These are phyloP conservation scores for Epinephelus awoara DNA, from an alignment of 2,797 vertebrate genomes.

Conservation along the genomic window DNA sequence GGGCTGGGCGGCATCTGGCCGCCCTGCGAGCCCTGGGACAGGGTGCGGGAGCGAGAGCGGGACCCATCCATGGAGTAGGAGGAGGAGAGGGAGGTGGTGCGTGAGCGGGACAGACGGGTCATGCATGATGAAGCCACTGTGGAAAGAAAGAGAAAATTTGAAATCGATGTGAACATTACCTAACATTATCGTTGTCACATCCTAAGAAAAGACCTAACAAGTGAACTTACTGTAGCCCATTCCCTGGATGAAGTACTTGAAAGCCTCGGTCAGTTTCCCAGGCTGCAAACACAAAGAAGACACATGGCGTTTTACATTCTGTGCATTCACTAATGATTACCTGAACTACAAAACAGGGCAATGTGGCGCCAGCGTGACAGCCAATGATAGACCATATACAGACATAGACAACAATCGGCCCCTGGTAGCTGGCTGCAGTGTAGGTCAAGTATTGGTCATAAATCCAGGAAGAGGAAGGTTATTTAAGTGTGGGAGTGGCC, in stretches of 20 bases:
- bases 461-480: too few relatives aligned
- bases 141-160: neutral
- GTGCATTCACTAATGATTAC: neutral
- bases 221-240: slow-evolving; percentile 99
- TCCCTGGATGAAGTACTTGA: slow-evolving; percentile 99
- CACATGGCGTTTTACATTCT: neutral
- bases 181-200: neutral
- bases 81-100: slow-evolving; percentile 94
- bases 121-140: slow-evolving; percentile 95
- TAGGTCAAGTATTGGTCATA: too few relatives aligned
- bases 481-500: too few relatives aligned
- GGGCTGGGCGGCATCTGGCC: slow-evolving; percentile 88
- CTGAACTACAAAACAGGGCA: neutral
- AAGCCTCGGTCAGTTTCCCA: slow-evolving; percentile 96
- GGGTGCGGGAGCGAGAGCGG: slow-evolving; percentile 92
- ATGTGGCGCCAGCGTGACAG: too few relatives aligned
- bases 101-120: slow-evolving; percentile 94
- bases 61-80: slow-evolving; percentile 91
- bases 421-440: too few relatives aligned
- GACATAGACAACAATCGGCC: too few relatives aligned
- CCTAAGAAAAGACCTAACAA: neutral
- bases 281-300: slow-evolving; percentile 85
- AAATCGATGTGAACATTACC: too few relatives aligned
- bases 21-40: slow-evolving; percentile 93
- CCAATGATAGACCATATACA: too few relatives aligned